Conservation (phyloP, 2,888 invertebrate species). For the Linnaemya vulpina region DNA sequence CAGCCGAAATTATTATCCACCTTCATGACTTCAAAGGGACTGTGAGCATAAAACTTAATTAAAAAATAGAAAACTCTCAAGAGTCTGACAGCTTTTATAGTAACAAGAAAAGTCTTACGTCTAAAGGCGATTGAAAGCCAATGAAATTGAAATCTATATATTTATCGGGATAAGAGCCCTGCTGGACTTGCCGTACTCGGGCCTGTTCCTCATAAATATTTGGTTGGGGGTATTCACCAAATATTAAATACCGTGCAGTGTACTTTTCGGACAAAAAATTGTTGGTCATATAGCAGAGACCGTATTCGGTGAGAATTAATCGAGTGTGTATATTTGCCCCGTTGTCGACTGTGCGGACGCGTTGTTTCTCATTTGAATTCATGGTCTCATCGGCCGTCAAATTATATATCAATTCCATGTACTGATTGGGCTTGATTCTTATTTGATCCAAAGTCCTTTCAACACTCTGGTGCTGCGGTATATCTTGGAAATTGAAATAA, state of each 20-base stretch:
- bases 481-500: constrained; percentile 80
- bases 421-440: constrained; percentile 77
- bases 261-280: constrained; percentile 75
- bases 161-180: constrained; percentile 78
- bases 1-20: constrained; percentile 71
- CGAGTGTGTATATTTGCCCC: constrained; percentile 73
- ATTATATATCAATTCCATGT: constrained; percentile 82
- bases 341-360: constrained; percentile 66
- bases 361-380: constrained; percentile 52
- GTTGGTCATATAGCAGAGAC: constrained; percentile 81
- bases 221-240: constrained; percentile 75
- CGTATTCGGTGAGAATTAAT: constrained; percentile 82
- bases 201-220: constrained; percentile 47
- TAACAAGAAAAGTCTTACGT: constrained; percentile 50
- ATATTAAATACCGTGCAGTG: constrained; percentile 77
- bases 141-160: constrained; percentile 77
- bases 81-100: neutral
- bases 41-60: constrained; percentile 70
- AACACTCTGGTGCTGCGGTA: constrained; percentile 72
- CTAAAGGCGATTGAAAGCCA: constrained; percentile 75
- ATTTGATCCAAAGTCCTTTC: constrained; percentile 76
- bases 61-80: no score
- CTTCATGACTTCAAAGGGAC: constrained; percentile 72
- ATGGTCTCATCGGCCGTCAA: constrained; percentile 77
- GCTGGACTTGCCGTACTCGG: constrained; percentile 62